These are phyloP conservation scores for Abscondita cerata DNA, from an alignment of 2,888 invertebrate species.

Conservation along the genomic window DNA sequence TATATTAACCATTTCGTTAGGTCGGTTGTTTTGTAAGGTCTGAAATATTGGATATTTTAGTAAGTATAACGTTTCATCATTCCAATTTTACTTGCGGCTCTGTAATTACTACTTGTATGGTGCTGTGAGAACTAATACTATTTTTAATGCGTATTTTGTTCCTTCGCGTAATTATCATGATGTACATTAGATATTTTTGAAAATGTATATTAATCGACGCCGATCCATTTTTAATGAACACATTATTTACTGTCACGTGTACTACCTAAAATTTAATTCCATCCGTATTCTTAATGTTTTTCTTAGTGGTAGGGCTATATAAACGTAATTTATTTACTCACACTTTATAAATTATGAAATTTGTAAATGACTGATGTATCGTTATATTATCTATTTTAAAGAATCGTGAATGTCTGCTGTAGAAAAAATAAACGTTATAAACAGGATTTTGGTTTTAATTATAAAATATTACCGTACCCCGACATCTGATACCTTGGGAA, in stretches of 20 bases:
- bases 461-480: too few species aligned
- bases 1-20: slow-evolving; percentile 51
- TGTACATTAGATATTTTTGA: too few species aligned
- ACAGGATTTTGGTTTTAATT: too few species aligned
- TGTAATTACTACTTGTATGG: too few species aligned
- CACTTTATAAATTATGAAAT: slow-evolving; percentile 15
- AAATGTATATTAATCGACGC: too few species aligned
- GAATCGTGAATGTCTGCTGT: slow-evolving; percentile 19
- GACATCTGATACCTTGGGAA: too few species aligned
- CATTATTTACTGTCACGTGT: not conserved
- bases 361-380: slow-evolving; percentile 31
- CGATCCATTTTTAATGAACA: not conserved
- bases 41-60: not conserved
- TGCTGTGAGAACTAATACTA: too few species aligned
- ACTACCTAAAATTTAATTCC: slow-evolving; percentile 9
- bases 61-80: too few species aligned
- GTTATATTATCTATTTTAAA: slow-evolving; percentile 25
- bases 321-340: not conserved
- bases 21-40: too few species aligned
- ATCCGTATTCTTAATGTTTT: slow-evolving; percentile 8
- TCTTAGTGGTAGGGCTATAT: not conserved
- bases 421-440: slow-evolving; percentile 2
- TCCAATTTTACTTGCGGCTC: too few species aligned
- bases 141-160: too few species aligned
- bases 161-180: too few species aligned